Evolutionary conservation across 2,888 invertebrate genomes (phyloP), one percentile per base, ranked within the genome.

Genomic region (Myopa tessellatipennis): DNA sequence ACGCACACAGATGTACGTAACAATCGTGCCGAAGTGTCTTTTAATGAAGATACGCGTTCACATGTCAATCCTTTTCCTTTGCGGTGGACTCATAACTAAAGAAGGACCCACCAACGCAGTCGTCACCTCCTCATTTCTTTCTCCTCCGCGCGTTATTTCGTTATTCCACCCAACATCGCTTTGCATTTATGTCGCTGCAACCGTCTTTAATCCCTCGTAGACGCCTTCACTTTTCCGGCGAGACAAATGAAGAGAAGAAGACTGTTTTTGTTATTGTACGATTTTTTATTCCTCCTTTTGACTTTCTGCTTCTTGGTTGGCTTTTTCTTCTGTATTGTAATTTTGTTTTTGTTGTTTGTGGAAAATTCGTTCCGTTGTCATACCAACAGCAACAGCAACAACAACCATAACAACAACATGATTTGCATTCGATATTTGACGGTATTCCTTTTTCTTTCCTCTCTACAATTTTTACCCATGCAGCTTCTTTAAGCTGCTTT

Each of bases 31-130:
- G 36, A 45, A 74, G 63, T 74, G 50, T 65, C 36, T 65, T 74
- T 74, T 74, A 74, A 74, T 74, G 63, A 74, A 74, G 45, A 65
- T 63, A 65, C 63, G 65, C 55, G 55, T 6, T n/a, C 45, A 45
- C 16, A 55, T 16, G 5, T 10, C n/a, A 12, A 4, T 55, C 10
- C 45, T 55, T 55, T 55, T n/a, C 10, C 55, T 14, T 55, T 55
- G 55, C 16, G 45, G 45, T 45, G 45, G 45, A 45, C 6, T 8
- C 7, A 14, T 14, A 38, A 65, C 10, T 36, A 38, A 36, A 67
- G 40, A 67, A 36, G 67, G 40, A n/a, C 34, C 55, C 36, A 38
- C 58, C 55, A 10, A 10, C 16, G 55, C 55, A 14, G 34, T 7
- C n/a, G n/a, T n/a, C n/a, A n/a, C n/a, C n/a, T n/a, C n/a, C n/a